Conservation (phyloP, 2,113 vertebrate genomes). For the Ploceus nigricollis region DNA sequence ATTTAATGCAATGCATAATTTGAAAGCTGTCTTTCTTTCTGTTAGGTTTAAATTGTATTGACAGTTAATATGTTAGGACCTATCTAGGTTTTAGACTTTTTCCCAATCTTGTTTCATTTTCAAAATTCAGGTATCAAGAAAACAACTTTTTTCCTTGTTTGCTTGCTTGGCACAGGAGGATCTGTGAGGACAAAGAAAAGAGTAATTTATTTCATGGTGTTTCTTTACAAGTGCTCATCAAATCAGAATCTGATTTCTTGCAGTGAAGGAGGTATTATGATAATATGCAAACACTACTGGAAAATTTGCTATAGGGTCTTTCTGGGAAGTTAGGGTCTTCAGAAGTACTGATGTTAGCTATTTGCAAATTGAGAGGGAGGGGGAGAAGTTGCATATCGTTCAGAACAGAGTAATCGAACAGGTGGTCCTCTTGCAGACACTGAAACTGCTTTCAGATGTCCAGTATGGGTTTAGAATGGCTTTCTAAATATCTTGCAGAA, state of each 20-base stretch:
- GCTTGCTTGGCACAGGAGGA: neutral
- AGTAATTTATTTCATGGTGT: neutral
- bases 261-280: neutral
- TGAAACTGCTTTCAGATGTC: neutral
- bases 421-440: neutral
- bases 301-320: neutral
- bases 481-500: neutral
- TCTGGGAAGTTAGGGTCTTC: neutral
- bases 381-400: neutral
- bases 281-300: neutral
- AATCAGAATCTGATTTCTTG: neutral
- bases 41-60: neutral
- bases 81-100: neutral
- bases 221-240: neutral
- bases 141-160: neutral
- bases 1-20: neutral
- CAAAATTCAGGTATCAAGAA: neutral
- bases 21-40: neutral
- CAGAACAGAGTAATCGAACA: neutral
- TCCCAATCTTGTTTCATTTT: neutral
- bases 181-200: neutral
- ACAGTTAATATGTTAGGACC: neutral
- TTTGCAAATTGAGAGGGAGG: neutral
- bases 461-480: neutral
- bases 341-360: neutral